Evolutionary conservation across 35 echinoderm and acorn worm genomes (phyloP), one percentile per base, ranked within the genome.

Genomic region (Apostichopus californicus): DNA sequence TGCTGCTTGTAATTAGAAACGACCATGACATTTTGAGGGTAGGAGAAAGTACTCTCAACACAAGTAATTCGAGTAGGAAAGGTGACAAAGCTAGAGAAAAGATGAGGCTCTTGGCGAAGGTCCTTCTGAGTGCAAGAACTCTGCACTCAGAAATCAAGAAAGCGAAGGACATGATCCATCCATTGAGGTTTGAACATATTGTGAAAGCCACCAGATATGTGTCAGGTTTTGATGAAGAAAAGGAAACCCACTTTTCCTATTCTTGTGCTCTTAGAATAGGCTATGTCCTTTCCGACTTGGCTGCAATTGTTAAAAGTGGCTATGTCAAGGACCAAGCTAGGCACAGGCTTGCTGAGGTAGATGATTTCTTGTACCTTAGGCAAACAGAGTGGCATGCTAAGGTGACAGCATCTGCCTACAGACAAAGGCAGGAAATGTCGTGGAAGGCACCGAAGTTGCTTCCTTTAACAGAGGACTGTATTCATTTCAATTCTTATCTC

Each of bases 381-480:
- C 5, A 92, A 20, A 64, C 54, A 24, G 77, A 92, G 11, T 92
- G 90, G 90, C 57, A 92, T 80, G 21, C 6, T 17, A 79, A 82
- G n/a, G 77, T 92, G 4, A 61, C 90, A 60, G 90, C 90, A 5
- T 5, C 90, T 56, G 90, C 90, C 9, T 28, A 20, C 34, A 21
- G 90, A 61, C 90, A 92, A 81, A 79, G 55, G n/a, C 52, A 92
- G 9, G 77, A 92, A 17, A 9, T 20, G 6, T 20, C 53, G 5
- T 92, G 78, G 78, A 63, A 81, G 7, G n/a, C 14, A 5, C 90
- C 77, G 60, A 56, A 81, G 26, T 23, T 92, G 21, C 15, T 92
- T 1, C 90, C 90, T 60, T 14, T 81, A 13, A 92, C 90, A 3
- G 90, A 92, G 26, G 90, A 92, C 56, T 92, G 90, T 81, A 57